Base-by-base conservation (phyloP, 2,888 invertebrate genomes). In the Harpalus rubripes region DNA sequence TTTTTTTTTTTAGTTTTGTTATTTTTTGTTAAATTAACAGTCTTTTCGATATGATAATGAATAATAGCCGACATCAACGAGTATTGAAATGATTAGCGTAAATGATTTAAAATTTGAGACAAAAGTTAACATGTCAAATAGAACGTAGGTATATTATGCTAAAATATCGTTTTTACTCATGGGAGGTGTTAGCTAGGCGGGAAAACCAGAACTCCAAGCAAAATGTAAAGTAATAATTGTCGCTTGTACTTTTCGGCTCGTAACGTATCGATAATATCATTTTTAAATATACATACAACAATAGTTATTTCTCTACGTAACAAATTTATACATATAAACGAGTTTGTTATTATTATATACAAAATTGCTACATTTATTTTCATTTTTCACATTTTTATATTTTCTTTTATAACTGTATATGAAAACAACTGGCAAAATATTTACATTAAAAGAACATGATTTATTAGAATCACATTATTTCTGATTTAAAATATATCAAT, bases 41-140 rank as follows among this genome's bases (percentile, higher is more conserved):
- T 85, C 85, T 85, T 85, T 85, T 85, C 80, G 80, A 80, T 85
- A 80, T 80, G 79, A 85, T 80, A 80, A 85, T 74, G 41, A 81
- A 80, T 80, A 58, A 72, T 85, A 79, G 79, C 78, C 65, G 84
- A 84, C 65, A 84, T 68, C 65, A 59, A 85, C 68, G 80, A 85
- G 85, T 80, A 85, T 85, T 78, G 12, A 78, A 84, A 78, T 84
- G 84, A 78, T 78, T 80, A 80, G 56, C 56, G 81, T 59, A 84
- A 84, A 84, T 78, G 63, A 84, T 83, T 58, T 32, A 56, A 79
- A 68, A 80, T 80, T 80, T 85, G n/a, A 79, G 85, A 85, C 85
- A 85, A 85, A 85, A 85, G 85, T 85, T 85, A 85, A 85, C 85
- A 85, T 80, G 85, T 85, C 80, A 85, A 85, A 85, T 85, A 80